phyloP scores from a whole-genome alignment of 2,113 vertebrate genomes.

The Panthera uncia region DNA sequence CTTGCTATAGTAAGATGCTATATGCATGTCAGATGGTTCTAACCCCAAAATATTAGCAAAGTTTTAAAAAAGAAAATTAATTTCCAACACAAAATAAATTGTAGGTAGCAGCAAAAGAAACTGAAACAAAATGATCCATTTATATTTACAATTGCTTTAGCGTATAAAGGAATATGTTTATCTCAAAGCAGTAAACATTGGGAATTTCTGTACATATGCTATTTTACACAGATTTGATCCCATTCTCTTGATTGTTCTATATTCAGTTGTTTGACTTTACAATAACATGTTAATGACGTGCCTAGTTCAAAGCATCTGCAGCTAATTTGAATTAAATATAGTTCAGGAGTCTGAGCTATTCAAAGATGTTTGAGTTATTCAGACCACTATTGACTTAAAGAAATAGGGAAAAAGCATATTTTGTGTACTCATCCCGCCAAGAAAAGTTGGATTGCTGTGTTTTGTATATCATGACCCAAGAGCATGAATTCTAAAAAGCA shows the following conservation, averaged over 20 bases:
- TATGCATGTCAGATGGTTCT: background rate
- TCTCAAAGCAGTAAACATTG: background rate
- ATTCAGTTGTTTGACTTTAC: slow-evolving; percentile 22
- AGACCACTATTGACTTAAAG: background rate
- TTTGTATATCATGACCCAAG: slow-evolving; percentile 58
- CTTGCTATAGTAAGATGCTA: background rate
- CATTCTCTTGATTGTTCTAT: background rate
- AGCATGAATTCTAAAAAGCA: slow-evolving; percentile 61
- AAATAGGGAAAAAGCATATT: background rate
- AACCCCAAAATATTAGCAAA: background rate
- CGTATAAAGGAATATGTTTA: background rate
- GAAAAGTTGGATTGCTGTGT: background rate
- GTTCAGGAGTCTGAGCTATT: background rate
- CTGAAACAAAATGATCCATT: background rate
- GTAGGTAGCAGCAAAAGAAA: background rate
- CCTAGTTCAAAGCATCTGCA: background rate
- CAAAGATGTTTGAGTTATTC: too few species aligned
- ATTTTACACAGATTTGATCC: background rate
- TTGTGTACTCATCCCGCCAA: background rate
- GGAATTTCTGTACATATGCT: background rate
- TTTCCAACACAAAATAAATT: background rate
- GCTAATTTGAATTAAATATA: background rate
- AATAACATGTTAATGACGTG: background rate
- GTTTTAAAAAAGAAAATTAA: background rate
- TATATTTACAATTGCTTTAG: background rate